Evolutionary conservation across 2,113 vertebrate species (phyloP).

Genomic region (Smithornis capensis): DNA sequence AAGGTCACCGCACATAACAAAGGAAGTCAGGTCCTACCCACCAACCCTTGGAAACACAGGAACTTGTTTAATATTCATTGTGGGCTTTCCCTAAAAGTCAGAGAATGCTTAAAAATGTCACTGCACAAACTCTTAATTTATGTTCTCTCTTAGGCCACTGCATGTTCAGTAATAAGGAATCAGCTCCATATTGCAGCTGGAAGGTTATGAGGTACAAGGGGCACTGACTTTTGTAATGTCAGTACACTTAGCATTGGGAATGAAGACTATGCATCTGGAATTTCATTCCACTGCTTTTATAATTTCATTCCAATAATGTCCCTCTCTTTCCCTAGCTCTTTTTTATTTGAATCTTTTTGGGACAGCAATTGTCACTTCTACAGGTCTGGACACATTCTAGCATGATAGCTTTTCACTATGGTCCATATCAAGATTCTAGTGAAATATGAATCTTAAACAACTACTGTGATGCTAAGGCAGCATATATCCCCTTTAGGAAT

Average conservation of each 20-base stretch:
- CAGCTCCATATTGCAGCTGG: not conserved
- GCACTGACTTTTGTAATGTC: not conserved
- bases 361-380: not conserved
- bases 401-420: not conserved
- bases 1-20: not conserved
- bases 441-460: not conserved
- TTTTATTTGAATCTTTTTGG: not conserved
- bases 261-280: not conserved
- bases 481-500: not conserved
- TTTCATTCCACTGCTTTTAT: no score
- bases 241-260: not conserved
- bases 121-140: not conserved
- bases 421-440: not conserved
- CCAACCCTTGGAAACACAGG: not conserved
- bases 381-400: not conserved
- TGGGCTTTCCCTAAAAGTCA: slow-evolving; percentile 32
- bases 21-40: not conserved
- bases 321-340: not conserved
- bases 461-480: not conserved
- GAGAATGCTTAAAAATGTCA: slow-evolving; percentile 35
- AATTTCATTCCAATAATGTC: not conserved
- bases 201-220: not conserved
- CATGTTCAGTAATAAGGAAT: not conserved
- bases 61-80: slow-evolving; percentile 7
- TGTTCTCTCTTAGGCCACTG: not conserved